Conservation (phyloP, 1,140 invertebrate species). For the Rhagoletis pomonella region DNA sequence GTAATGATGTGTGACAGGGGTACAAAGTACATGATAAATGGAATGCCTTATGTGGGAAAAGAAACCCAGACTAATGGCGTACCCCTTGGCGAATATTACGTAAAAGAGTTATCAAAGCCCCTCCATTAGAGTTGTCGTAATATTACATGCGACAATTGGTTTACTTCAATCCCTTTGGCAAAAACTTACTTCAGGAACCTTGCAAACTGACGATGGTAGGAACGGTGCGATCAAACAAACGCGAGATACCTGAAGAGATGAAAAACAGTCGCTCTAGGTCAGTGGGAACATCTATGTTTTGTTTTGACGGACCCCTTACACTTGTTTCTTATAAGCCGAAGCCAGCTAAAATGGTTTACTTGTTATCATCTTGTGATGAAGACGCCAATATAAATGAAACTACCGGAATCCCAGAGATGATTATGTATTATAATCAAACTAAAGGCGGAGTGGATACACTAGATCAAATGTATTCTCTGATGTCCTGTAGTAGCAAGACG, state of each 20-base stretch:
- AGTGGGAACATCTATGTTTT: slow-evolving; percentile 63
- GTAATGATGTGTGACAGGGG: no score
- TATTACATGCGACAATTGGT: background rate
- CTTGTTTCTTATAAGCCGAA: slow-evolving; percentile 54
- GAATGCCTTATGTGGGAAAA: background rate
- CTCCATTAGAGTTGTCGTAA: slow-evolving; percentile 12
- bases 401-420: no score
- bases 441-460: background rate
- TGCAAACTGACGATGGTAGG: background rate
- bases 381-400: no score
- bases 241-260: slow-evolving; percentile 66
- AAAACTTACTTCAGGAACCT: background rate
- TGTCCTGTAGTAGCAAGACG: background rate
- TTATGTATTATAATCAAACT: no score
- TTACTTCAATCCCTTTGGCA: background rate
- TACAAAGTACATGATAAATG: no score
- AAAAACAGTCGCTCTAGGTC: slow-evolving; percentile 56
- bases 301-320: slow-evolving; percentile 66
- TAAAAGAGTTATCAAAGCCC: slow-evolving; percentile 37
- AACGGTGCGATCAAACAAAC: slow-evolving; percentile 61
- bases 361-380: background rate
- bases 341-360: background rate
- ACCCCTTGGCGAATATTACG: slow-evolving; percentile 15
- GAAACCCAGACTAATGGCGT: background rate
- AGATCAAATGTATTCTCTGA: background rate